A percentile compares a stretch with the other conserved stretches of the same genome.
phyloP scores from a whole-genome alignment of 1,140 invertebrate species.

The Heliconius nattereri region DNA sequence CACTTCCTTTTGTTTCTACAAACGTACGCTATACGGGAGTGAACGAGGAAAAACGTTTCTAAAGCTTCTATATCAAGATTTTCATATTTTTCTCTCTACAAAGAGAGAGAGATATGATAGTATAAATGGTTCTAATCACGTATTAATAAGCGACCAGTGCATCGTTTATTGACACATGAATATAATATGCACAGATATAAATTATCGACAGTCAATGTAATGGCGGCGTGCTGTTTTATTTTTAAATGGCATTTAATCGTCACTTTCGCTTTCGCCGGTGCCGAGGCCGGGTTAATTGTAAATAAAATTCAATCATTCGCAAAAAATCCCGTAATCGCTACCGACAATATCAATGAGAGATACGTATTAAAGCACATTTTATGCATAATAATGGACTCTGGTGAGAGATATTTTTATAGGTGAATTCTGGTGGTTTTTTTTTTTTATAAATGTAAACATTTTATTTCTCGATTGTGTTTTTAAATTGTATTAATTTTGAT shows the following conservation, averaged over 20 bases:
- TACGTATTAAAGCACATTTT: constrained; percentile 71
- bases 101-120: neutral
- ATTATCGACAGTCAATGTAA: constrained; percentile 65
- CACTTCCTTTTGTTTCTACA: constrained; percentile 34
- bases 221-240: constrained; percentile 75
- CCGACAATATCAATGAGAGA: constrained; percentile 78
- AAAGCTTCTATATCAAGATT: neutral
- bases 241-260: constrained; percentile 81
- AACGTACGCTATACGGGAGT: neutral
- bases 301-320: constrained; percentile 81
- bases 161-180: constrained; percentile 40
- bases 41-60: neutral
- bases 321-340: constrained; percentile 79
- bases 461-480: constrained; percentile 42
- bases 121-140: constrained; percentile 31
- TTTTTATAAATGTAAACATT: constrained; percentile 47
- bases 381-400: constrained; percentile 64
- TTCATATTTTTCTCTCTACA: neutral
- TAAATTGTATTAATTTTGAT: constrained; percentile 31
- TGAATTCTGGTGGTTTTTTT: constrained; percentile 44
- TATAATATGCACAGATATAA: constrained; percentile 47
- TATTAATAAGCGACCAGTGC: constrained; percentile 25
- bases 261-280: constrained; percentile 74
- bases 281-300: constrained; percentile 79
- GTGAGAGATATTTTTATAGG: constrained; percentile 57